A percentile compares a stretch with the other conserved stretches of the same genome.
Conservation (phyloP, 2,113 vertebrate species). For the Aegithalos caudatus region DNA sequence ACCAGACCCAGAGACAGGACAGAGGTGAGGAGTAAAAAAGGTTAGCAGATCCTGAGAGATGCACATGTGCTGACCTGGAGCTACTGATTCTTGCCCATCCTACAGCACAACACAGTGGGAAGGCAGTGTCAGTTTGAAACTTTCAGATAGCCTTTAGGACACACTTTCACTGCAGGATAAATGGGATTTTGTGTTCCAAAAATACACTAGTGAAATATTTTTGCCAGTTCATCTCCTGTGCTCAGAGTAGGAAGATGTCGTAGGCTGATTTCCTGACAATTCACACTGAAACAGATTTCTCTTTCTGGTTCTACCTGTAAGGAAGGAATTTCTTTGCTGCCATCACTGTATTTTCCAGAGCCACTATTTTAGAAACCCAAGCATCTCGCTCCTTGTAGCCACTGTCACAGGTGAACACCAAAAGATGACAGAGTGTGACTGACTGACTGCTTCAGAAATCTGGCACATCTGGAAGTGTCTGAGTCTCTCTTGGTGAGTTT, state of each 20-base stretch:
- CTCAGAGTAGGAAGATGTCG: background rate
- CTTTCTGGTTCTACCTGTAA: background rate
- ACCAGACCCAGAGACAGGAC: background rate
- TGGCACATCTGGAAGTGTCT: background rate
- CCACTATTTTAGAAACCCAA: background rate
- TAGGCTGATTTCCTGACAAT: background rate
- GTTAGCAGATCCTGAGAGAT: background rate
- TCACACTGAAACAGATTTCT: background rate
- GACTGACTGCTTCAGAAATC: background rate
- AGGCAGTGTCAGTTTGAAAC: background rate
- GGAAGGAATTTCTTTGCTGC: background rate
- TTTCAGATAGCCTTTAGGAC: background rate
- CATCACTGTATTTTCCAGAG: background rate
- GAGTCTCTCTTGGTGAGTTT: background rate
- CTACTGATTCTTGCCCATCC: background rate
- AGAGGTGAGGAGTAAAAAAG: background rate
- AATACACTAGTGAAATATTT: background rate
- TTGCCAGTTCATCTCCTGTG: background rate
- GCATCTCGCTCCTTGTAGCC: background rate
- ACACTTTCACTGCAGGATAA: background rate
- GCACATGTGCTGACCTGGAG: background rate
- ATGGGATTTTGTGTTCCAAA: background rate
- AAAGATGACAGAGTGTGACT: background rate
- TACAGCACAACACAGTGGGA: background rate
- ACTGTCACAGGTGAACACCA: background rate